These are phyloP conservation scores for Hypomecis punctinalis DNA, from an alignment of 2,888 invertebrate genomes.

Conservation along the genomic window DNA sequence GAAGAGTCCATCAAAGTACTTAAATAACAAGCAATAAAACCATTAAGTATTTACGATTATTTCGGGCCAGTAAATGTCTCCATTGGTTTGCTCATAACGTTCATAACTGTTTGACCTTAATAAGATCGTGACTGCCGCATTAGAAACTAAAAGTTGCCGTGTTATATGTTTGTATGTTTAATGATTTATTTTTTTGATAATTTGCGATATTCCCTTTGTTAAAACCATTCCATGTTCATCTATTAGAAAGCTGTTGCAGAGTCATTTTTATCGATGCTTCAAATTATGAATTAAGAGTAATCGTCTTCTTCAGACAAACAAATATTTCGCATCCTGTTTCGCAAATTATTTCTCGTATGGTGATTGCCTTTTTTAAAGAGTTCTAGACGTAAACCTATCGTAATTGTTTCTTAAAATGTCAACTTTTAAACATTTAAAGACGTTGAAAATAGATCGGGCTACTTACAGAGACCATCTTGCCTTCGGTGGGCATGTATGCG, in stretches of 20 bases:
- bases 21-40: constrained; percentile 29
- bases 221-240: no score
- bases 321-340: no score
- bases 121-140: constrained; percentile 44
- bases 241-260: neutral
- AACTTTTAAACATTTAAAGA: no score
- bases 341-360: no score
- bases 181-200: constrained; percentile 11
- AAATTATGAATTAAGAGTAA: no score
- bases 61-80: constrained; percentile 35
- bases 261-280: no score
- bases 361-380: no score
- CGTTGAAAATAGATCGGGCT: constrained; percentile 10
- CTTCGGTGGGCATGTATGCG: constrained; percentile 99
- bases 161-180: constrained; percentile 15
- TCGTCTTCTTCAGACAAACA: no score
- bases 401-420: no score
- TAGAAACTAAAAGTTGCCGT: constrained; percentile 29
- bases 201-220: constrained; percentile 2
- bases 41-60: constrained; percentile 30
- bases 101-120: constrained; percentile 42
- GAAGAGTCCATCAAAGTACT: constrained; percentile 23
- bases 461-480: constrained; percentile 98
- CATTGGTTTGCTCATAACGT: constrained; percentile 36
- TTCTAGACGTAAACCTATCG: no score